These are phyloP conservation scores for Drosophila infuscata DNA, from an alignment of 2,888 invertebrate genomes.

Conservation along the genomic window DNA sequence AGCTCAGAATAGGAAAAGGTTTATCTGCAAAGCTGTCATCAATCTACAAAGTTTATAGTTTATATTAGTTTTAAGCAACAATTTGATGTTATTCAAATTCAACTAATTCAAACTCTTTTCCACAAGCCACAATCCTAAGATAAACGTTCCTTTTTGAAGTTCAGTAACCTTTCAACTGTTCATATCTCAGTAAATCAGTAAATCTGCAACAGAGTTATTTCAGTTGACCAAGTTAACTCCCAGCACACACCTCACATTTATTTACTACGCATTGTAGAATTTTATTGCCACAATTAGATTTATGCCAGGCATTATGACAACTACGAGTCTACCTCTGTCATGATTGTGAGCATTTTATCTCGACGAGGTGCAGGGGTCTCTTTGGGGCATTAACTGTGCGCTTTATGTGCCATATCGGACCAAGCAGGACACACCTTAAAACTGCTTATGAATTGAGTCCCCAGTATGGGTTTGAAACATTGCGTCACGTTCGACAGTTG, in stretches of 20 bases:
- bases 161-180: conserved; percentile 5
- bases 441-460: conserved; percentile 55
- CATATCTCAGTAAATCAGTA: conserved; percentile 27
- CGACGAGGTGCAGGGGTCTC: conserved; percentile 10
- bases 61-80: neutral
- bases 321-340: conserved; percentile 37
- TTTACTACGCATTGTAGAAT: conserved; percentile 62
- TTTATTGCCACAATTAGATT: conserved; percentile 66
- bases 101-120: neutral
- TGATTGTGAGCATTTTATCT: conserved; percentile 26
- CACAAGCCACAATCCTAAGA: too few species aligned
- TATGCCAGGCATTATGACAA: conserved; percentile 58
- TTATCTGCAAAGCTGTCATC: neutral
- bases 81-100: neutral
- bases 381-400: conserved; percentile 15
- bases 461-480: conserved; percentile 48
- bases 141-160: conserved; percentile 1
- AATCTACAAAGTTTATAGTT: neutral
- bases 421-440: conserved; percentile 65
- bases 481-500: conserved; percentile 61
- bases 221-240: conserved; percentile 30
- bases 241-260: conserved; percentile 34
- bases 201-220: conserved; percentile 11
- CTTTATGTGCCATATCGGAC: conserved; percentile 25
- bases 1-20: too few species aligned